Percentiles rank a stretch among this genome's conserved stretches.
Evolutionary conservation across 1,140 invertebrate species (phyloP).

Genomic region (Lordiphosa clarofinis): DNA sequence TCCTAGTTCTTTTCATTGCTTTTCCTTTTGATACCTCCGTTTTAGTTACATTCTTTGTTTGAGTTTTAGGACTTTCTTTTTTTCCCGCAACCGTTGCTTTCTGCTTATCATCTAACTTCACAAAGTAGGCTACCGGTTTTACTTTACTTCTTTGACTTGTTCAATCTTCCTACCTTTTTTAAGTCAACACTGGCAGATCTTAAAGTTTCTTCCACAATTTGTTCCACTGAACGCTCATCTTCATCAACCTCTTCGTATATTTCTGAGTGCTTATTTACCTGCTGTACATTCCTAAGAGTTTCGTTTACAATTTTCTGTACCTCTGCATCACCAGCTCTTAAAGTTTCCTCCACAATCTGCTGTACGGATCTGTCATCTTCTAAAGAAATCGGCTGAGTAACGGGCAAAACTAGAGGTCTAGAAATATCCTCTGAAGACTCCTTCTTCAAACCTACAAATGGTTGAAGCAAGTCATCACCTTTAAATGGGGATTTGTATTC

Average conservation of each 20-base stretch:
- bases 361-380: conserved; percentile 51
- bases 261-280: conserved; percentile 12
- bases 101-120: conserved; percentile 48
- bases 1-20: neutral
- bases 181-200: conserved; percentile 24
- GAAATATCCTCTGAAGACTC: too few relatives aligned
- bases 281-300: conserved; percentile 39
- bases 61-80: conserved; percentile 11
- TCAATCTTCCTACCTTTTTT: neutral
- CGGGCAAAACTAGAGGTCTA: too few relatives aligned
- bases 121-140: conserved; percentile 68
- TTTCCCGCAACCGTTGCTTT: conserved; percentile 4
- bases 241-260: neutral
- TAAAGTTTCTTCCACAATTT: conserved; percentile 62
- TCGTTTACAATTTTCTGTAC: conserved; percentile 56
- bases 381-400: neutral
- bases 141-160: conserved; percentile 36
- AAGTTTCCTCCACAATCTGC: conserved; percentile 65
- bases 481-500: too few relatives aligned
- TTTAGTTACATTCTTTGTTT: conserved; percentile 21
- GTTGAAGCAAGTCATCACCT: too few relatives aligned
- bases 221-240: conserved; percentile 35
- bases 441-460: too few relatives aligned
- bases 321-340: conserved; percentile 57
- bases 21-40: conserved; percentile 4